Evolutionary conservation across 2,113 vertebrate species (phyloP).

Genomic region (Sapajus apella): DNA sequence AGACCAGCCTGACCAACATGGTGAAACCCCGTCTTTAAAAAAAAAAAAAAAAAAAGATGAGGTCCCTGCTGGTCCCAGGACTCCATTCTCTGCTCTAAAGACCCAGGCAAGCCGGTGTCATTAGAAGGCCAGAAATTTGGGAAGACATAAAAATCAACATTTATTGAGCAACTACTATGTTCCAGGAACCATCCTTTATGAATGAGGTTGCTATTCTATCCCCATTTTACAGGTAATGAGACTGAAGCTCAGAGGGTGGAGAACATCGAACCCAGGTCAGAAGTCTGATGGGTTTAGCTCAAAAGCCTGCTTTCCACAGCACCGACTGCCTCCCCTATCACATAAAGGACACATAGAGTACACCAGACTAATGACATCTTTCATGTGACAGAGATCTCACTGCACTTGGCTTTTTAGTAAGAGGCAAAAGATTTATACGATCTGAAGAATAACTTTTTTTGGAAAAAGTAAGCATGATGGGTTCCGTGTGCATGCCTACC

Average conservation of each 20-base stretch:
- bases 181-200: not conserved
- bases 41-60: not conserved
- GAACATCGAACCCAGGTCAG: not conserved
- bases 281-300: not conserved
- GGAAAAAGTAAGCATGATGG: not conserved
- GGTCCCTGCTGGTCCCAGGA: not conserved
- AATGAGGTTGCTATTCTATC: not conserved
- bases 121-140: not conserved
- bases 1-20: no score
- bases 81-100: not conserved
- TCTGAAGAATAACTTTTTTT: no score
- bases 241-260: not conserved
- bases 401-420: not conserved
- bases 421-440: no score
- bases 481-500: not conserved
- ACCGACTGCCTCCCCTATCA: fast-evolving
- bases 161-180: not conserved
- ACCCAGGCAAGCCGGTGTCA: not conserved
- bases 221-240: not conserved
- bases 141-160: not conserved
- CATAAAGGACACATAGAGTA: fast-evolving
- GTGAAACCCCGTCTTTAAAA: no score
- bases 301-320: not conserved
- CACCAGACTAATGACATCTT: not conserved
- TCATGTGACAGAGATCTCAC: not conserved